Base-by-base conservation (phyloP, 2,113 vertebrate genomes). In the Spheniscus mendiculus region DNA sequence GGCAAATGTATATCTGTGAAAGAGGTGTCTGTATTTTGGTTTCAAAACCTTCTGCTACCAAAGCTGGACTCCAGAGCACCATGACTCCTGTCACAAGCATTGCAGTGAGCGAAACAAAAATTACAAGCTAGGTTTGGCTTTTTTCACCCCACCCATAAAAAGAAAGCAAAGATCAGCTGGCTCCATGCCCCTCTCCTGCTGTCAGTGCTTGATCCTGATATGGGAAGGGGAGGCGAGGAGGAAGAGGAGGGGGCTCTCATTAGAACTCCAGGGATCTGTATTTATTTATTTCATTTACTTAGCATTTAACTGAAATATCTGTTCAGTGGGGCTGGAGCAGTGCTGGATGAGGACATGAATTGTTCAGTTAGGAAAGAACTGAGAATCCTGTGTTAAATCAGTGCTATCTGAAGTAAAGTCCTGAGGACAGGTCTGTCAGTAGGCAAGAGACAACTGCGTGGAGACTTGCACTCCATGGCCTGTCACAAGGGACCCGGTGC, bases 391-490 rank as follows among this genome's bases (percentile, higher is more conserved):
- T 52, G 23, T 18, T 49, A 62, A 62, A 73, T 49, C 6, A 30
- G 4, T 14, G 3, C 23, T 77, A 15, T 19, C 34, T 9, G 18
- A 77, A 58, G 10, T 32, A 2, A 40, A n/a, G 49, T 84, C 34
- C 27, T 3, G 6, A 47, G 45, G 34, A 32, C 14, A 9, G 14
- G 7, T 15, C 58, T 49, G 5, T 38, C n/a, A 21, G 16, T n/a
- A 73, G 34, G 50, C 21, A 83, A 62, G 55, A 62, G 12, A 45
- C 0, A 2, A 21, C 6, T 22, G 20, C 2, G 1, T 15, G 10
- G 45, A 40, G 18, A 13, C n/a, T 73, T 23, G 6, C 5, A 4
- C 38, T 52, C 53, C 27, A 6, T 0, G 12, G 45, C 9, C 25
- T 74, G 26, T 78, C 53, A 34, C 59, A 45, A 59, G 50, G 20